Base-by-base conservation (phyloP, 2,888 invertebrate genomes). In the Auanema sp. region DNA sequence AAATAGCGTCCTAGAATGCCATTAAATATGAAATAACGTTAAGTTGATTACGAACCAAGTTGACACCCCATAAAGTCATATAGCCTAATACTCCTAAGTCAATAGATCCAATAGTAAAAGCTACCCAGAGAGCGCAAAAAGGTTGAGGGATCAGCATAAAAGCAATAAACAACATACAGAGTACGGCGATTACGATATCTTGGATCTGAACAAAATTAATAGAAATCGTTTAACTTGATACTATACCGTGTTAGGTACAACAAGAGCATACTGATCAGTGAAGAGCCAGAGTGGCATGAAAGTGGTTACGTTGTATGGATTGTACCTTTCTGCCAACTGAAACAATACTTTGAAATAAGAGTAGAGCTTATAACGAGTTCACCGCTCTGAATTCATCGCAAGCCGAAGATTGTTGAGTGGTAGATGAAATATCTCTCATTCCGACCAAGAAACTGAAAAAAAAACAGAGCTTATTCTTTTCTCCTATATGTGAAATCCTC, bases 11-110 rank as follows among this genome's bases (percentile, higher is more conserved):
- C 72, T 74, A 56, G 93, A 87, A 25, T 52, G 21, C 5, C 12
- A 44, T 11, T 3, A 47, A 5, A 18, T 5, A 47, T 47, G 16
- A 16, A 52, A 52, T 14, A 50, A n/a, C 4, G 24, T 6, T 21
- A 18, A 52, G 24, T 23, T 16, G 11, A 16, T 14, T 33, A 25
- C 69, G 56, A 16, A 74, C 74, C 66, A 78, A 59, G 54, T 78
- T 78, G 44, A 94, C 93, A 77, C 90, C 90, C 94, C 94, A 94
- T 16, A 93, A 87, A 0, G 93, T 91, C 94, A 94, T 94, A 86
- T 93, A 94, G 5, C 94, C 94, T 0, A 93, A 90, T 0, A 94
- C 93, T 1, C 94, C 94, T 10, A 91, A 86, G 85, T 93, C 93
- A 75, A 94, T 94, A 8, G 93, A 93, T 60, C 93, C 89, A 64